A percentile compares a stretch with the other conserved stretches of the same genome.
phyloP scores from a whole-genome alignment of 2,113 vertebrate genomes.

The Solenodon paradoxus region DNA sequence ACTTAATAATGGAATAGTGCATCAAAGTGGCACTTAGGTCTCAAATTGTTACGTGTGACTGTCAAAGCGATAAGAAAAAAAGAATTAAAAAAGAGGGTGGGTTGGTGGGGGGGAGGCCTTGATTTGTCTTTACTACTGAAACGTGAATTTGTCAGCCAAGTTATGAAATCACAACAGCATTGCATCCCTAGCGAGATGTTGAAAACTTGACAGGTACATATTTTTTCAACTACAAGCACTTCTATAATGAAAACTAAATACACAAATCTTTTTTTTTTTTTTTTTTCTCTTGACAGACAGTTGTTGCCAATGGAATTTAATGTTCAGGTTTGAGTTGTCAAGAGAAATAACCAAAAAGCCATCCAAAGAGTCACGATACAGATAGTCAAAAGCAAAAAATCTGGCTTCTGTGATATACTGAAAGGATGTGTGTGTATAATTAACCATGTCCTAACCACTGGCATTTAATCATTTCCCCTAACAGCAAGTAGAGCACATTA shows the following conservation, averaged over 20 bases:
- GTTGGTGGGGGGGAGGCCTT: constrained; percentile 62
- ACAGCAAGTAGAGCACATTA: constrained; percentile 91
- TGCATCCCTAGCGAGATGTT: constrained; percentile 91
- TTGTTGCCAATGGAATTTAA: constrained; percentile 95
- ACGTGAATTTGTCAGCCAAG: constrained; percentile 93
- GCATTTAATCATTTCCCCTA: constrained; percentile 96
- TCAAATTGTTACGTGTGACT: constrained; percentile 90
- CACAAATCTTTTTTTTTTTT: constrained; percentile 86
- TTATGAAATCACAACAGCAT: constrained; percentile 92
- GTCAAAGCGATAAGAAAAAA: constrained; percentile 86
- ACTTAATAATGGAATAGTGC: constrained; percentile 88
- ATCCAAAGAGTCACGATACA: constrained; percentile 88
- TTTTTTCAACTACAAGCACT: constrained; percentile 92
- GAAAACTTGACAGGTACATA: constrained; percentile 95
- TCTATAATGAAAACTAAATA: constrained; percentile 97
- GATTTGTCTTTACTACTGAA: constrained; percentile 90
- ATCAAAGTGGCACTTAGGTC: constrained; percentile 90
- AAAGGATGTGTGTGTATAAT: constrained; percentile 94
- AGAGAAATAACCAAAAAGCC: constrained; percentile 96
- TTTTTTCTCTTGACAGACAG: constrained; percentile 86
- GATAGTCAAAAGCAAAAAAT: constrained; percentile 89
- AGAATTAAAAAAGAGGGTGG: constrained; percentile 45
- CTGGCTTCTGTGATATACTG: constrained; percentile 82
- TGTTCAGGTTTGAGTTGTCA: constrained; percentile 93
- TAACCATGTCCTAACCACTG: constrained; percentile 90